Evolutionary conservation across 1,140 invertebrate species (phyloP).

Genomic region (Microplitis mediator): DNA sequence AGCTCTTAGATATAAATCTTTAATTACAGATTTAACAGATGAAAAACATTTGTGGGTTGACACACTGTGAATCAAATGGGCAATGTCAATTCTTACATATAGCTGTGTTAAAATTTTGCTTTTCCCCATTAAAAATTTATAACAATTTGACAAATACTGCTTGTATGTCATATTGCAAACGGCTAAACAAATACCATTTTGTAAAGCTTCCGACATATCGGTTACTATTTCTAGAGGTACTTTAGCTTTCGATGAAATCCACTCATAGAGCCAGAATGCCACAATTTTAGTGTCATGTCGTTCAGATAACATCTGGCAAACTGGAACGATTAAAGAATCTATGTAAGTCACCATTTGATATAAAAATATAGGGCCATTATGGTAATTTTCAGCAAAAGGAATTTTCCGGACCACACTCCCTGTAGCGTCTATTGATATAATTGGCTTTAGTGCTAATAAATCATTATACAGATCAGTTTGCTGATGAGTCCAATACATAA

Average conservation of each 20-base stretch:
- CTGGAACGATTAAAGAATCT: not conserved
- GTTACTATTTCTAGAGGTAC: conserved; percentile 1
- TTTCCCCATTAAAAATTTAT: not conserved
- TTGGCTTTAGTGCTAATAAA: too few species aligned
- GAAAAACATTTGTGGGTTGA: not conserved
- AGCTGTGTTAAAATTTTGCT: not conserved
- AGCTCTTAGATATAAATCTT: conserved; percentile 3
- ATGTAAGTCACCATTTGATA: not conserved
- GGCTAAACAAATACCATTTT: not conserved
- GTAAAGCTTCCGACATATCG: conserved; percentile 7
- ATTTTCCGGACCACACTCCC: too few species aligned
- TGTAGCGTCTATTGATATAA: too few species aligned
- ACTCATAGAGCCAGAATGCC: not conserved
- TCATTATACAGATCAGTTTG: too few species aligned
- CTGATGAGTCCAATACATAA: too few species aligned
- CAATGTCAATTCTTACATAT: not conserved
- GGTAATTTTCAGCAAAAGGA: too few species aligned
- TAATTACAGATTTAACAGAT: not conserved
- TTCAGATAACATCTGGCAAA: conserved; percentile 8
- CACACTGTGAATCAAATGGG: conserved; percentile 8
- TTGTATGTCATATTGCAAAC: not conserved
- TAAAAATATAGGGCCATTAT: too few species aligned
- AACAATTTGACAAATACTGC: not conserved
- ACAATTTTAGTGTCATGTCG: not conserved
- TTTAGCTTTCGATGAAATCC: not conserved